Percentiles rank a stretch among this genome's conserved stretches.
These are phyloP conservation scores for Kryptopterus vitreolus DNA, from an alignment of 2,797 vertebrate genomes.

Conservation along the genomic window DNA sequence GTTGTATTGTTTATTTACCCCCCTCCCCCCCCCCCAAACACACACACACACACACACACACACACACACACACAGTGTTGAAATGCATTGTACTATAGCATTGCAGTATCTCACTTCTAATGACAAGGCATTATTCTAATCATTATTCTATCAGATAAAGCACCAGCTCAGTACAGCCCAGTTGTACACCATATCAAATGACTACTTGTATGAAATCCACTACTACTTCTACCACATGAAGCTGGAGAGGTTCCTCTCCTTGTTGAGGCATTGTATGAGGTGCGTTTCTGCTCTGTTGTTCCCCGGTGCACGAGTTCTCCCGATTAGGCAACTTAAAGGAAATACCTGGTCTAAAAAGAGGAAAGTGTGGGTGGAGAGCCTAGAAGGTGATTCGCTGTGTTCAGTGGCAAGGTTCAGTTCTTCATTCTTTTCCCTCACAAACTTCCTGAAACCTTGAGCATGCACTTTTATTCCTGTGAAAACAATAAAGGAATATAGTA, in stretches of 20 bases:
- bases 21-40: no score
- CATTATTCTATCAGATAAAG: no score
- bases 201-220: slow-evolving; percentile 8
- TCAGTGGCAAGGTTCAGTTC: background rate
- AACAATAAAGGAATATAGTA: slow-evolving; percentile 15
- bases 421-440: background rate
- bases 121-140: no score
- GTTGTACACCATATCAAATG: no score
- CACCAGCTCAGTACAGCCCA: no score
- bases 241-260: slow-evolving; percentile 13
- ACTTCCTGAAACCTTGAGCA: slow-evolving; percentile 34
- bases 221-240: no score
- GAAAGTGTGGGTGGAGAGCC: slow-evolving; percentile 42
- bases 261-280: slow-evolving; percentile 27
- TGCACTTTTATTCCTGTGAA: slow-evolving; percentile 25
- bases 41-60: no score
- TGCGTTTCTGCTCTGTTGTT: background rate
- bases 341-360: slow-evolving; percentile 38
- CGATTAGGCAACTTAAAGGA: slow-evolving; percentile 44
- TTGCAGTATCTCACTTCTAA: no score
- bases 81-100: no score
- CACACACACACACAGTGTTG: no score
- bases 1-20: no score
- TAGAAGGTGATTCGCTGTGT: slow-evolving; percentile 9
- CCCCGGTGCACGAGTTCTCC: background rate